A percentile compares a stretch with the other conserved stretches of the same genome.
Evolutionary conservation across 2,797 vertebrate species (phyloP).

Genomic region (Muscicapa comitata): DNA sequence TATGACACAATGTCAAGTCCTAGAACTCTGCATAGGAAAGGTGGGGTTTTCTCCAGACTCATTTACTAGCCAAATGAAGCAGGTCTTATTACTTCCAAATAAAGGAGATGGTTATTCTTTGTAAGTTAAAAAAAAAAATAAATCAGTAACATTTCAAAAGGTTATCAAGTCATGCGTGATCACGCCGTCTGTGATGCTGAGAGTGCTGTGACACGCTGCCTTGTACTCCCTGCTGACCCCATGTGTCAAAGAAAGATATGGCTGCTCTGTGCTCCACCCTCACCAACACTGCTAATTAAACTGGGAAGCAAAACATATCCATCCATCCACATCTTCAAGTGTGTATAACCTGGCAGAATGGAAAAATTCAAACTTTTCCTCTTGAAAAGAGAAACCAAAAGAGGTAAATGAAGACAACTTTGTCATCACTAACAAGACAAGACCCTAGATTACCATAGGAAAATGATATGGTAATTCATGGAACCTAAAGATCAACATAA

Average conservation of each 20-base stretch:
- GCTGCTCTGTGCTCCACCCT: not conserved
- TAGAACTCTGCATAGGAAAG: constrained; percentile 7
- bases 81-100: not conserved
- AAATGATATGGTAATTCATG: not conserved
- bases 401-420: not conserved
- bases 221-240: constrained; percentile 22
- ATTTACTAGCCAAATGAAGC: constrained; percentile 6
- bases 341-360: not conserved
- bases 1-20: constrained; percentile 41
- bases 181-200: accelerated
- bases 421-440: not conserved
- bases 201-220: not conserved
- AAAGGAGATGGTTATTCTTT: not conserved
- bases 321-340: not conserved
- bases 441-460: accelerated
- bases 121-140: not conserved
- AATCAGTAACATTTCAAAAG: not conserved
- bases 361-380: not conserved
- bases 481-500: not conserved
- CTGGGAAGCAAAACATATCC: accelerated
- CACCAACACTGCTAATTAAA: not conserved
- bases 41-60: not conserved
- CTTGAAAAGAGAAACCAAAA: not conserved
- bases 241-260: not conserved
- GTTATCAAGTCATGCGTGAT: not conserved